Percentiles rank a stretch among this genome's conserved stretches.
Conservation (phyloP, 2,888 invertebrate species). For the Eulithis testata region DNA sequence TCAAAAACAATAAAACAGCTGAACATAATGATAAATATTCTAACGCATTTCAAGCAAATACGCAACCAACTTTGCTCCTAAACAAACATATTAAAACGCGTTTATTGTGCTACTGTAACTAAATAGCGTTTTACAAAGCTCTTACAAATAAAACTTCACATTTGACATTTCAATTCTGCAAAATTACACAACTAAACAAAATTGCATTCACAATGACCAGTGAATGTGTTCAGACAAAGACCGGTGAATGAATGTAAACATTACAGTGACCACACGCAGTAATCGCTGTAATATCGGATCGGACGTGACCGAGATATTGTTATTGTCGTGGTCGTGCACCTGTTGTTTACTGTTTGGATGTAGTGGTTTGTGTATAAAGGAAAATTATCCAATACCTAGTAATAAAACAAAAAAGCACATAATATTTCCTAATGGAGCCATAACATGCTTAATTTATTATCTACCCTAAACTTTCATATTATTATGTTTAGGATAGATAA, state of each 20-base stretch:
- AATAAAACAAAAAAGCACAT: too few relatives aligned
- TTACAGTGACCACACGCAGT: constrained; percentile 20
- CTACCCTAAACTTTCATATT: too few relatives aligned
- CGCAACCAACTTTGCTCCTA: background rate
- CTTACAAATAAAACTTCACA: background rate
- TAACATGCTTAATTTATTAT: too few relatives aligned
- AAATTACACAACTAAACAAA: constrained; percentile 22
- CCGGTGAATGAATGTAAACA: constrained; percentile 36
- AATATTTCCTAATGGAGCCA: too few relatives aligned
- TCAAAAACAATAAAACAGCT: background rate
- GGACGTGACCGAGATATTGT: constrained; percentile 16
- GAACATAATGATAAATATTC: background rate
- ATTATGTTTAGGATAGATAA: too few relatives aligned
- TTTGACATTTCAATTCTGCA: constrained; percentile 21
- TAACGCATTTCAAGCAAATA: background rate
- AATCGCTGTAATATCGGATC: constrained; percentile 15
- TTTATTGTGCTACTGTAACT: constrained; percentile 9
- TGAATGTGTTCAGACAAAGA: constrained; percentile 13
- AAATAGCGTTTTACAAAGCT: background rate
- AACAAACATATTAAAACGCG: background rate
- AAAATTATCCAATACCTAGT: background rate
- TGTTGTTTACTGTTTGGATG: constrained; percentile 1
- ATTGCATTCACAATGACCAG: constrained; percentile 26
- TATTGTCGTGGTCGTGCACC: constrained; percentile 25
- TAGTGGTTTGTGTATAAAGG: background rate